Percentiles rank a stretch among this genome's conserved stretches.
Conservation (phyloP, 2,113 vertebrate genomes). For the Typhlomys cinereus region DNA sequence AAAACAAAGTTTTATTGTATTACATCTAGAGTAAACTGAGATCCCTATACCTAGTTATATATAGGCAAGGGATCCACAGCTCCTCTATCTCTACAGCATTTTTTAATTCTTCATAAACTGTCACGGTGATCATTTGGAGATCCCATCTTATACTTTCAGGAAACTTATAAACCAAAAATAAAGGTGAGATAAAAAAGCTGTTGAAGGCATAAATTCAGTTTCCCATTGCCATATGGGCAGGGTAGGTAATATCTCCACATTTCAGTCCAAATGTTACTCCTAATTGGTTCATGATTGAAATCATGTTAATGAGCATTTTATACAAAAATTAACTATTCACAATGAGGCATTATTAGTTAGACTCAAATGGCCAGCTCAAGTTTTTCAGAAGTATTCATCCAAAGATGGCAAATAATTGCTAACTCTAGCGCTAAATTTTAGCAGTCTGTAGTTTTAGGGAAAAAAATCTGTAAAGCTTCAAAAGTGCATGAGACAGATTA, state of each 20-base stretch:
- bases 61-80: background rate
- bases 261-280: slow-evolving; percentile 8
- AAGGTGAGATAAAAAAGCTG: slow-evolving; percentile 54
- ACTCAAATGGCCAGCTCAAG: background rate
- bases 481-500: background rate
- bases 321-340: background rate
- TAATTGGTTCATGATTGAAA: slow-evolving; percentile 26
- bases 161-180: slow-evolving; percentile 67
- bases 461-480: background rate
- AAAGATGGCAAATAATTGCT: background rate
- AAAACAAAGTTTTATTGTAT: background rate
- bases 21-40: background rate
- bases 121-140: slow-evolving; percentile 19
- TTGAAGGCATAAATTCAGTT: background rate
- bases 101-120: background rate
- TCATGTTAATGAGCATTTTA: background rate
- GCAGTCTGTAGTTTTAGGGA: background rate
- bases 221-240: slow-evolving; percentile 14
- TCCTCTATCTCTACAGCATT: background rate
- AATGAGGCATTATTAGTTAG: background rate
- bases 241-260: background rate
- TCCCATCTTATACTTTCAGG: slow-evolving; percentile 33
- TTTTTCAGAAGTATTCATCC: background rate
- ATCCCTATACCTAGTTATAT: background rate
- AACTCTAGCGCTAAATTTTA: background rate